Evolutionary conservation across 53 echinoderm and acorn worm species (phyloP), one percentile per base, ranked within the genome.

Genomic region (Luidia sarsii): DNA sequence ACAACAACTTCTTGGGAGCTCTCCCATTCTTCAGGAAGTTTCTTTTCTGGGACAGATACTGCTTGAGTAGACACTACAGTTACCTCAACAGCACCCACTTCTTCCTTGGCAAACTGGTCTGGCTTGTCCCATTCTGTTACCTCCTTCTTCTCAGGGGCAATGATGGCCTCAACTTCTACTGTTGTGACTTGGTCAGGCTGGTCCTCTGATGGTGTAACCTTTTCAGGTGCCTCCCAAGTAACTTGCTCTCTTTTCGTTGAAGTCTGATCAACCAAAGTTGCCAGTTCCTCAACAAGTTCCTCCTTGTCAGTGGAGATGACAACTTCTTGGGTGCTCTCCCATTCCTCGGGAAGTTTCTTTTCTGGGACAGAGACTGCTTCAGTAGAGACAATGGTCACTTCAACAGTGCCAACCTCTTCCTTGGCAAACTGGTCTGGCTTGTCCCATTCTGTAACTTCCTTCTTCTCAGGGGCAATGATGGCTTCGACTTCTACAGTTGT

Each of bases 281-380:
- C 60, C 1, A 87, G 56, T 27, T 79, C 79, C 48, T 68, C 64
- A 18, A 53, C 65, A 27, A 83, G 39, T 63, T 87, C 69, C 51
- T 77, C 39, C 1, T 62, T 55, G 34, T 56, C 43, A 41, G 30
- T 8, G 18, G 74, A n/a, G 1, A 56, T 19, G 39, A 43, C 57
- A n/a, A 56, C 74, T 10, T 74, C 74, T 15, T 28, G 18, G 1
- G 74, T 74, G 6, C 52, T 6, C 57, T 74, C 57, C 74, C 74
- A 74, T 57, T 74, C 74, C 81, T 80, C 65, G 16, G 68, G 80
- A 21, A 86, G 45, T 50, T 64, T 53, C 46, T 81, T 87, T 39
- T 87, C 81, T 39, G 35, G 45, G 23, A 60, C 54, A 18, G 80
- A 62, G 8, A 87, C 81, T 30, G 61, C 81, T 67, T 81, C 87